Evolutionary conservation across 2,888 invertebrate species (phyloP), one percentile per base, ranked within the genome.

Genomic region (Pterostichus madidus): DNA sequence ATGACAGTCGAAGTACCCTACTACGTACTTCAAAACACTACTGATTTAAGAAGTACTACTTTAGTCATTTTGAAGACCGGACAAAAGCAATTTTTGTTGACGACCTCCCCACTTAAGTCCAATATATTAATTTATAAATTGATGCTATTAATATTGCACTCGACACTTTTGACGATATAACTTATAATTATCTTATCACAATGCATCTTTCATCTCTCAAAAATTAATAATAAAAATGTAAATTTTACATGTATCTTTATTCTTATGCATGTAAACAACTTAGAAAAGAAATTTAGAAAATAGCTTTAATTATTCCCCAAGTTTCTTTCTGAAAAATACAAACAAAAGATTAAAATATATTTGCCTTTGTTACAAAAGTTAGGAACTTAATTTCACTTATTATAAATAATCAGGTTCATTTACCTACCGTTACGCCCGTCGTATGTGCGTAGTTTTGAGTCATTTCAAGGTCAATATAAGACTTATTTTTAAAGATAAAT

Each of bases 401-500:
- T 64, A 13, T 71, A 71, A 46, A 13, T 71, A 71, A 46, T 71
- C 68, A 44, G 44, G 68, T 71, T 71, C 39, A 39, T 39, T 17
- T 71, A 71, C 68, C 68, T 71, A 71, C 15, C 13, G n/a, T 35
- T 35, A 64, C 31, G 7, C 31, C 15, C 17, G 68, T 44, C 15
- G 68, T 44, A 44, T 71, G 17, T 71, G 17, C 17, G 39, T 46
- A 13, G 39, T 71, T 71, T 52, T 44, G 44, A 11, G 49, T 49
- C 32, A 49, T 52, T 75, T 75, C 49, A 75, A 75, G 75, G 75
- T 52, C 52, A 75, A 52, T 32, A 13, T 13, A 52, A 52, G 31
- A 59, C 64, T 61, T 81, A 81, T 81, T 81, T 81, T 75, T 81
- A 81, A 81, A 81, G 44, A 75, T 13, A 80, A 31, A 59, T 78